phyloP scores from a whole-genome alignment of 2,888 invertebrate species.

The Rhagonycha lutea region DNA sequence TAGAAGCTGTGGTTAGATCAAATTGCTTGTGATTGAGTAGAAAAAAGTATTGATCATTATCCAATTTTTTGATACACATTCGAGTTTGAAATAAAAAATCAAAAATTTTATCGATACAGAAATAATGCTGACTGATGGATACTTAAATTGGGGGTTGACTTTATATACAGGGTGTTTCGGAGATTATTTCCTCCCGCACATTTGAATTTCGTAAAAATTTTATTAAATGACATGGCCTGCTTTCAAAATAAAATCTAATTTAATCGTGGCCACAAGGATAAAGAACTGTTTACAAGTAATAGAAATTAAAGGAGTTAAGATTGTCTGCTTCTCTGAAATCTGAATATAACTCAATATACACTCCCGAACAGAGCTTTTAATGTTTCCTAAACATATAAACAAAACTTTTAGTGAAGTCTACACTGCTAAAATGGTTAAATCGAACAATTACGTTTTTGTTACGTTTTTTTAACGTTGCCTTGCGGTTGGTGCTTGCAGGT shows the following conservation, averaged over 20 bases:
- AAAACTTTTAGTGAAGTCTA: constrained; percentile 32
- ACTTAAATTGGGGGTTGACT: background rate
- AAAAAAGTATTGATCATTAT: constrained; percentile 34
- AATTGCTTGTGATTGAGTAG: constrained; percentile 47
- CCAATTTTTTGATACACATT: background rate
- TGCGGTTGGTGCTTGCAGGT: fast-evolving
- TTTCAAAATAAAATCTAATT: constrained; percentile 6
- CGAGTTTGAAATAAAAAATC: background rate
- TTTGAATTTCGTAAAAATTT: background rate
- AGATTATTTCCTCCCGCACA: too few species aligned
- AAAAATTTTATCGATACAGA: background rate
- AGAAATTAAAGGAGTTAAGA: constrained; percentile 28
- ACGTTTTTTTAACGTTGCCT: background rate
- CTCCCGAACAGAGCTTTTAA: constrained; percentile 43
- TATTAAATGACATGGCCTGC: background rate
- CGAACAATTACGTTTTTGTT: background rate
- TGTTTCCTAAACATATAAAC: constrained; percentile 44
- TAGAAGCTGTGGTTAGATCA: constrained; percentile 55
- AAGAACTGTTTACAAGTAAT: constrained; percentile 33
- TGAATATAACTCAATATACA: constrained; percentile 48
- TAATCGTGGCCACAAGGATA: constrained; percentile 36
- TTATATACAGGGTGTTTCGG: background rate
- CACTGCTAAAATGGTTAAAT: constrained; percentile 30
- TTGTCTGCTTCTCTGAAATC: constrained; percentile 46
- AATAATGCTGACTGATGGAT: background rate